phyloP scores from a whole-genome alignment of 2,113 vertebrate species.

The Tupaia chinensis region DNA sequence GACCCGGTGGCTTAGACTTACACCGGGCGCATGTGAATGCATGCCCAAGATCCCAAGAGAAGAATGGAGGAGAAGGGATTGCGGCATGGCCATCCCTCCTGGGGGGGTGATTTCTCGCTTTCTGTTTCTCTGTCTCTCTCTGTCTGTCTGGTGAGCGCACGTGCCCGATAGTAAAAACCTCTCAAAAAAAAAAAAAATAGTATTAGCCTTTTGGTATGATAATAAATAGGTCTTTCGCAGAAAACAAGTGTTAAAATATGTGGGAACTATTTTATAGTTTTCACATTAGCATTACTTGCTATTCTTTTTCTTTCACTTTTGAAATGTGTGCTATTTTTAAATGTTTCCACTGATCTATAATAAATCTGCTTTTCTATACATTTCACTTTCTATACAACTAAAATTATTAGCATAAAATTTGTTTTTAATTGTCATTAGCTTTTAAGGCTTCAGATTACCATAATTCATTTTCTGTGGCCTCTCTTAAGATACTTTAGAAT shows the following conservation, averaged over 20 bases:
- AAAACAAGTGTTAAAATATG: background rate
- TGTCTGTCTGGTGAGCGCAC: no score
- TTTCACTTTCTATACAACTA: background rate
- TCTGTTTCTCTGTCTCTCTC: no score
- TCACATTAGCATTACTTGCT: background rate
- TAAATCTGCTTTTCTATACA: slow-evolving; percentile 16
- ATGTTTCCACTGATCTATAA: background rate
- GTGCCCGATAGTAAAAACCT: no score
- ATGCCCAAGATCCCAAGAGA: no score
- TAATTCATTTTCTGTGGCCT: slow-evolving; percentile 13
- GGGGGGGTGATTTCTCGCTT: no score
- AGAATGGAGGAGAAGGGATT: no score
- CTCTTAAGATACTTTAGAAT: slow-evolving; percentile 14
- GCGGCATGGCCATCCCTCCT: no score
- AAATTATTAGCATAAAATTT: background rate
- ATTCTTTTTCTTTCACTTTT: slow-evolving; percentile 22
- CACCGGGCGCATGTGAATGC: no score
- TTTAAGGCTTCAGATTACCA: background rate
- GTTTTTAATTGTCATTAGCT: slow-evolving; percentile 29
- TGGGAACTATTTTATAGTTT: background rate
- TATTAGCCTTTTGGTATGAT: no score
- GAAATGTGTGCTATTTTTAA: slow-evolving; percentile 43
- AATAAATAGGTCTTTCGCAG: slow-evolving; percentile 25
- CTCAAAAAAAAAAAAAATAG: no score
- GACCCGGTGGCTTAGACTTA: no score